These are phyloP conservation scores for Craniophora ligustri DNA, from an alignment of 2,888 invertebrate genomes.

Conservation along the genomic window DNA sequence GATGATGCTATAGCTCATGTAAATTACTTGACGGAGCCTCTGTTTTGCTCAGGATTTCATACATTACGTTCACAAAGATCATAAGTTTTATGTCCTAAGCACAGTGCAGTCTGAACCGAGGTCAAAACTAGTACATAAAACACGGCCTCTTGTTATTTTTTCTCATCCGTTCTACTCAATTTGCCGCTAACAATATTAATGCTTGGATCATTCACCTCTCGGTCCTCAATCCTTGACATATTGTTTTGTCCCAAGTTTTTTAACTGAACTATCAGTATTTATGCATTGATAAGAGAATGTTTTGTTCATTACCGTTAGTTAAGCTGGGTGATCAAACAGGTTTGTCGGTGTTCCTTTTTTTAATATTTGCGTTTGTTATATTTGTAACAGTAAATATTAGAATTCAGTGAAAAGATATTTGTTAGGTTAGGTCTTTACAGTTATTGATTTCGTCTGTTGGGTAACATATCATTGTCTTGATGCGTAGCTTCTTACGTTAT, in stretches of 20 bases:
- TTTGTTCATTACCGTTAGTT: conserved; percentile 43
- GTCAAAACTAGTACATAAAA: neutral
- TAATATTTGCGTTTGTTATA: neutral
- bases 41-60: no score
- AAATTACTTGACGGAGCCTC: no score
- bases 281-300: conserved; percentile 44
- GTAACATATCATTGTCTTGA: neutral
- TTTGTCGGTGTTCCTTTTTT: conserved; percentile 24
- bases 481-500: no score
- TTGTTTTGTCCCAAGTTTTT: conserved; percentile 51
- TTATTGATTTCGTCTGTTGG: no score
- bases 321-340: conserved; percentile 33
- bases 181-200: conserved; percentile 34
- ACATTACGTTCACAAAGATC: no score
- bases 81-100: no score
- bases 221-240: conserved; percentile 48
- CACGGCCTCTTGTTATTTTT: conserved; percentile 22
- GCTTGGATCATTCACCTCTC: conserved; percentile 41
- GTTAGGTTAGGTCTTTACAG: no score
- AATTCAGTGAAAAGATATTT: no score
- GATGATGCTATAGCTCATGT: no score
- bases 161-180: conserved; percentile 36
- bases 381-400: no score
- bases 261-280: conserved; percentile 38
- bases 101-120: neutral